Evolutionary conservation across 1,140 invertebrate genomes (phyloP), one percentile per base, ranked within the genome.

Genomic region (Cyrtorhinus lividipennis): DNA sequence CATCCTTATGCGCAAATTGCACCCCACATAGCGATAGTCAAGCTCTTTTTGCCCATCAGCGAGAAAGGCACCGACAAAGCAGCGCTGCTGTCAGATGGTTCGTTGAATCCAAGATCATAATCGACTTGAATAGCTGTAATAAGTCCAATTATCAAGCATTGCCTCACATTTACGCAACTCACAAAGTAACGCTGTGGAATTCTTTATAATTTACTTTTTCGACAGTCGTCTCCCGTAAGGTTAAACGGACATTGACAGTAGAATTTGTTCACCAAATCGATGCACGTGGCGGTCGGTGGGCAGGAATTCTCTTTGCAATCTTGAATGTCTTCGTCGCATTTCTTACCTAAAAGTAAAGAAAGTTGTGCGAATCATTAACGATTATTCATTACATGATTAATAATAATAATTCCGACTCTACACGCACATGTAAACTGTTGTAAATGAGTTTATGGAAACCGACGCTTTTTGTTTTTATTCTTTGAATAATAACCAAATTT

Each of bases 241-340:
- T 96, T 95, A 74, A 95, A 95, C 27, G 92, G 92, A 80, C 92
- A 96, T 72, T 93, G 89, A 70, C 94, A 97, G 71, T 93, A 92
- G 77, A 94, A 95, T 70, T 85, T 85, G 67, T 88, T 88, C 53
- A 89, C 91, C 18, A 96, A 78, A 77, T 97, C 94, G 65, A 97
- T 89, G 71, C 94, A 97, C 13, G 86, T 90, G 2, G 94, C 91
- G 15, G 90, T 90, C 59, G 92, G 88, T 48, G 94, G 92, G 72
- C 94, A 97, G 0, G 90, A 92, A 67, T 92, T 92, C 66, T 94
- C 89, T 72, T 90, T 87, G 71, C 94, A 97, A 69, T 96, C 91
- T 24, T 87, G 76, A 62, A 96, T 93, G 71, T 95, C 92, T 70
- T 92, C 83, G 69, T 95, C 90, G 71, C 94, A 97, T 68, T 91